Evolutionary conservation across 2,888 invertebrate genomes (phyloP), one percentile per base, ranked within the genome.

Genomic region (Sinopyrophorus schimmeli): DNA sequence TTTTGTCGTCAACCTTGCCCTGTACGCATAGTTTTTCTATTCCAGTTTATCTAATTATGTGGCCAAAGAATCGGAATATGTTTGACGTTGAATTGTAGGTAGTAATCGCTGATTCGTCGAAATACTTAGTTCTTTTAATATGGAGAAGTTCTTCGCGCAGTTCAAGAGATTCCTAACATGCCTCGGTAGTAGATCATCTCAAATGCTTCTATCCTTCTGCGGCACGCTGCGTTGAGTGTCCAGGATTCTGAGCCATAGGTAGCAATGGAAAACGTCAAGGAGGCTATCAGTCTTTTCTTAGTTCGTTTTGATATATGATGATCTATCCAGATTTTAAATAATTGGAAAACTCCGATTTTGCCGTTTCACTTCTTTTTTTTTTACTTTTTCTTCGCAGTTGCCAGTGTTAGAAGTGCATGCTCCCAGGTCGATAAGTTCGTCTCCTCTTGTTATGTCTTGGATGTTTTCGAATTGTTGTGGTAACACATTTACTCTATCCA

Each of bases 1-100:
- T 27, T 27, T 27, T 27, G 5, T 10, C 27, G n/a, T 27, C 6
- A 27, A 27, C 10, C 15, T 31, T 31, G 31, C 31, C 31, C 12
- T 31, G 31, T n/a, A 31, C 5, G 12, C 31, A 31, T 14, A 31
- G 10, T 10, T 31, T 31, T 26, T 26, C 10, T 10, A 26, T 26
- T 26, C 26, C 26, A 10, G 5, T n/a, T n/a, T n/a, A n/a, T n/a
- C n/a, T n/a, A n/a, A n/a, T n/a, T 20, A 20, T 7, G 21, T 6
- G 21, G n/a, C 21, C 21, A 20, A 20, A 20, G n/a, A n/a, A 5
- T 7, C 6, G 5, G 5, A 9, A 5, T 11, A 5, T 31, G 5
- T 31, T 12, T 31, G 16, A 12, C 15, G 34, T 34, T 34, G 16
- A 34, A 34, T 34, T 34, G 18, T 18, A n/a, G 34, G 34, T 34